Base-by-base conservation (phyloP, 2,888 invertebrate genomes). In the Arenicola marina region DNA sequence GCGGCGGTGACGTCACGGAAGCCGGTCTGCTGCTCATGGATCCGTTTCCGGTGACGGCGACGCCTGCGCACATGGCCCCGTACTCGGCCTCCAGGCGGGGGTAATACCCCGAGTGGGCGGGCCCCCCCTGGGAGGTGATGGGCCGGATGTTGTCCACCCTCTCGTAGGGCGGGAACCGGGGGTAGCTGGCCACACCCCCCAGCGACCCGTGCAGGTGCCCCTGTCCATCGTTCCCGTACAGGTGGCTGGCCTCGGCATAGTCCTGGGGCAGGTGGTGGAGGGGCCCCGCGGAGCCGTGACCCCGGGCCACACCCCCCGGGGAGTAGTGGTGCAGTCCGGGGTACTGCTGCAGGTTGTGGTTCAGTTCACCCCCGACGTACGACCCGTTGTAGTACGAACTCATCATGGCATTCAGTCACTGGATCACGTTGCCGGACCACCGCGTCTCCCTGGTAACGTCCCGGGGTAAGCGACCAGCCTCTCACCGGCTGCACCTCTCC, bases 81-180 rank as follows among this genome's bases (percentile, higher is more conserved):
- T n/a, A n/a, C n/a, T n/a, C n/a, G n/a, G n/a, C n/a, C n/a, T n/a
- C n/a, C n/a, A n/a, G n/a, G n/a, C n/a, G n/a, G n/a, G n/a, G n/a
- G n/a, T n/a, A n/a, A n/a, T n/a, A n/a, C n/a, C n/a, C n/a, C n/a
- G n/a, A n/a, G 21, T 48, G 48, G 21, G 18, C 48, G 7, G 18
- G 18, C 48, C 7, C 7, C 7, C 29, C 53, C 28, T 24, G 31
- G 11, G 28, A 28, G 11, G 53, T 11, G 11, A 53, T 53, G 11
- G 53, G 53, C 11, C 29, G 7, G 26, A 53, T 53, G 28, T 24
- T 11, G 11, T 53, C 53, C 53, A 53, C 11, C 11, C 31, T 7
- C 31, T 53, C 53, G 31, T 53, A 53, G 7, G 53, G 31, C 31
- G 53, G 53, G 53, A 53, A 53, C 15, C 53, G 26, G 4, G 53